Evolutionary conservation across 2,113 vertebrate species (phyloP).

Genomic region (Pipra filicauda): DNA sequence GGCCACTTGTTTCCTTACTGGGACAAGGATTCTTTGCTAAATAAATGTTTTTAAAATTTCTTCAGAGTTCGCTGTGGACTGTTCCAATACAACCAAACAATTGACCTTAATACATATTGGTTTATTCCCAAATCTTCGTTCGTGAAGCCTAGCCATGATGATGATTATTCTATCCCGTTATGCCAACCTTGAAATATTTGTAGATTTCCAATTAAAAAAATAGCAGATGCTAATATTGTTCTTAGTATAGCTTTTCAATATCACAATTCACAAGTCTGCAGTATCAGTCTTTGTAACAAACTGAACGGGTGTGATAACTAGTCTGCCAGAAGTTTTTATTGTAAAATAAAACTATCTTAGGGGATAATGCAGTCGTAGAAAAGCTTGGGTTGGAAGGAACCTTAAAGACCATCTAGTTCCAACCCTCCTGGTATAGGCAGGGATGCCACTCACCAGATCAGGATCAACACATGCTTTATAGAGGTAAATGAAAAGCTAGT

Average conservation of each 20-base stretch:
- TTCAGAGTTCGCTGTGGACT: not conserved
- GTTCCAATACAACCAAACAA: not conserved
- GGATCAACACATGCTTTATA: not conserved
- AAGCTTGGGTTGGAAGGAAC: not conserved
- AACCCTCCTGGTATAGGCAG: rapidly evolving
- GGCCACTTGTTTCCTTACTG: not conserved
- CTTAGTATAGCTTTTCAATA: not conserved
- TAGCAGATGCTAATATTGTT: not conserved
- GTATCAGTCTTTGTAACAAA: not conserved
- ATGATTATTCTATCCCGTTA: not conserved
- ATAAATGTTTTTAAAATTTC: not conserved
- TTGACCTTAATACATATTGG: not conserved
- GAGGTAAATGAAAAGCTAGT: not conserved
- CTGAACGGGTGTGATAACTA: not conserved
- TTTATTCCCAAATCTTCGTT: not conserved
- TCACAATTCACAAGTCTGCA: not conserved
- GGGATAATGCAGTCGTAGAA: not conserved
- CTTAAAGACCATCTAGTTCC: not conserved
- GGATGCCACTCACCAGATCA: not conserved
- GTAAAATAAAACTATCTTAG: not conserved
- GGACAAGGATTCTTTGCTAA: not conserved
- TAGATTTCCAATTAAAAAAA: not conserved
- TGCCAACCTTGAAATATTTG: not conserved
- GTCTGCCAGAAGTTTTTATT: not conserved
- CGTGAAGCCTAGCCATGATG: no score